Percentiles rank a stretch among this genome's conserved stretches.
These are phyloP conservation scores for Pollenia griseotomentosa DNA, from an alignment of 2,888 invertebrate genomes.

Conservation along the genomic window DNA sequence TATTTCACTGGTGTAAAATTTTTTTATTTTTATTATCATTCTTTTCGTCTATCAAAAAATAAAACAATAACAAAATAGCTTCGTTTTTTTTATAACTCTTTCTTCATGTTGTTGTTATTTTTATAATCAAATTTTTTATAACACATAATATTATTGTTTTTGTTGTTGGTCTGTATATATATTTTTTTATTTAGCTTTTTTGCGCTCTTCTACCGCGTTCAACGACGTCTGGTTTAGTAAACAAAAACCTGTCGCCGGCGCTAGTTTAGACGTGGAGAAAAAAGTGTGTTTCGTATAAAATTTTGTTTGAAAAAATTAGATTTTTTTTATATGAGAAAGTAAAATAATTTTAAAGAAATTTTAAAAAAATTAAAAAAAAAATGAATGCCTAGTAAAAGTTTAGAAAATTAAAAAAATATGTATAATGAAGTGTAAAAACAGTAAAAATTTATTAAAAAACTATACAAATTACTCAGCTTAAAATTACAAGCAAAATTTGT, in stretches of 20 bases:
- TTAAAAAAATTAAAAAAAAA: background rate
- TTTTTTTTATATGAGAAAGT: background rate
- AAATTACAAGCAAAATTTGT: background rate
- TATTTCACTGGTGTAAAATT: slow-evolving; percentile 38
- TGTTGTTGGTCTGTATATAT: slow-evolving; percentile 24
- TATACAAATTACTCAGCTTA: too few species aligned
- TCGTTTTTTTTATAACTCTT: slow-evolving; percentile 32
- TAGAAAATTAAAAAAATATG: background rate
- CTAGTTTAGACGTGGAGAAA: slow-evolving; percentile 74
- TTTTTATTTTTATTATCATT: slow-evolving; percentile 5
- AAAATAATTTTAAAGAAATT: background rate
- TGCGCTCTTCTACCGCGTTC: slow-evolving; percentile 57
- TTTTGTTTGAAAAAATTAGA: slow-evolving; percentile 19
- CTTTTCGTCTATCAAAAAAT: slow-evolving; percentile 37
- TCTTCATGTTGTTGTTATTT: slow-evolving; percentile 18
- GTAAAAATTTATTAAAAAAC: background rate
- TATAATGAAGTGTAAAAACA: background rate
- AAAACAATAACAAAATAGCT: slow-evolving; percentile 37
- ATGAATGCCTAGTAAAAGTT: background rate
- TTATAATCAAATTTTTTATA: slow-evolving; percentile 48
- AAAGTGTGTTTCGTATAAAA: slow-evolving; percentile 35
- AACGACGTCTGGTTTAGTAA: slow-evolving; percentile 78
- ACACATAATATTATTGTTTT: background rate
- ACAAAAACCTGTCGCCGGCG: slow-evolving; percentile 83
- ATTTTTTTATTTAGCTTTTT: slow-evolving; percentile 16